Percentiles rank a stretch among this genome's conserved stretches.
Evolutionary conservation across 2,797 vertebrate genomes (phyloP).

Genomic region (Lycodopsis pacificus): DNA sequence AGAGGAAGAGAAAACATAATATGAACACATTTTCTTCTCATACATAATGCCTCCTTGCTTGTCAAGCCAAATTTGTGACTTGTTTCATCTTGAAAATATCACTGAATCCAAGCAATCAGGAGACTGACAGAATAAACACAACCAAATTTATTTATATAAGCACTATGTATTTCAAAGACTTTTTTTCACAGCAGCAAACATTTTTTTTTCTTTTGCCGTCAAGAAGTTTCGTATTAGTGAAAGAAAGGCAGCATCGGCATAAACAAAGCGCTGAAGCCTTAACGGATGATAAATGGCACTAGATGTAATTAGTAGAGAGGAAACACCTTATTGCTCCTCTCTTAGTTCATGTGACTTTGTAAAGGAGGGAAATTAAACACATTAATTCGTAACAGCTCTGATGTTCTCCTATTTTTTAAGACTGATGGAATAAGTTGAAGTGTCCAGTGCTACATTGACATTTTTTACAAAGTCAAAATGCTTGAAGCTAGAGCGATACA

Average conservation of each 20-base stretch:
- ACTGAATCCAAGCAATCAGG: slow-evolving; percentile 75
- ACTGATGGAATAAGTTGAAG: neutral
- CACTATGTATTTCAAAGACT: slow-evolving; percentile 74
- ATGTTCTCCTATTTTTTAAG: slow-evolving; percentile 12
- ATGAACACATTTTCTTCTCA: slow-evolving; percentile 64
- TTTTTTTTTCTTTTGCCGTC: slow-evolving; percentile 21
- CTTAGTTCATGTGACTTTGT: neutral
- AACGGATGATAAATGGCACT: slow-evolving; percentile 52
- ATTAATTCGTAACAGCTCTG: slow-evolving; percentile 11
- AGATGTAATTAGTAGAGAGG: slow-evolving; percentile 23
- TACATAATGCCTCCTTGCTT: slow-evolving; percentile 72
- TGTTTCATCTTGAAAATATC: slow-evolving; percentile 82
- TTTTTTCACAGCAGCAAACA: slow-evolving; percentile 58
- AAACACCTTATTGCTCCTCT: slow-evolving; percentile 24
- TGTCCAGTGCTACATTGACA: neutral
- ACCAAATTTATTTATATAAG: slow-evolving; percentile 77
- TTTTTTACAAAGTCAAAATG: slow-evolving; percentile 5
- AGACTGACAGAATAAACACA: slow-evolving; percentile 79
- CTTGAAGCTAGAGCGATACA: slow-evolving; percentile 8
- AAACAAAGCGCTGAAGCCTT: slow-evolving; percentile 55
- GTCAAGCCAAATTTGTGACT: slow-evolving; percentile 77
- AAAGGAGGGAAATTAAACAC: neutral
- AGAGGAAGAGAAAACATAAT: slow-evolving; percentile 62
- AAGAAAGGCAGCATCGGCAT: slow-evolving; percentile 73
- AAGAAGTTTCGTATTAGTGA: slow-evolving; percentile 68